phyloP scores from a whole-genome alignment of 2,888 invertebrate species.

The Drosophila aldrichi region DNA sequence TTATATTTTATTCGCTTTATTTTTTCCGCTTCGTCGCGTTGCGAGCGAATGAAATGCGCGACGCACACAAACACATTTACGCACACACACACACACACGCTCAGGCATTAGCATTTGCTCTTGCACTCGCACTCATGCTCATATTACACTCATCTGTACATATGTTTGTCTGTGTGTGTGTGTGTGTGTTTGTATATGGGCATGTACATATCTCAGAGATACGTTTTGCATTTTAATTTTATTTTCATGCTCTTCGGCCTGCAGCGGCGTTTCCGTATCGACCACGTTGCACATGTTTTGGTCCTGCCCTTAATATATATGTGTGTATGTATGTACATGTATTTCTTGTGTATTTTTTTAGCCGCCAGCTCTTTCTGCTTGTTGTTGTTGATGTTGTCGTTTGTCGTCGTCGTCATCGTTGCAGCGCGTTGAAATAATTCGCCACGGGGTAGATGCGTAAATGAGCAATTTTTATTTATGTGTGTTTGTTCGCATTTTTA shows the following conservation, averaged over 20 bases:
- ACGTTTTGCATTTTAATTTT: constrained; percentile 78
- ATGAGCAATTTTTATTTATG: constrained; percentile 76
- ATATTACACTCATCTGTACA: constrained; percentile 20
- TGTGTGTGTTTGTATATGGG: constrained; percentile 8
- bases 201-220: constrained; percentile 64
- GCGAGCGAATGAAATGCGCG: constrained; percentile 78
- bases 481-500: constrained; percentile 39
- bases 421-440: constrained; percentile 71
- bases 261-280: constrained; percentile 56
- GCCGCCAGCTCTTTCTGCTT: constrained; percentile 28
- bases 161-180: constrained; percentile 2
- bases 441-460: constrained; percentile 76
- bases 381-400: not conserved
- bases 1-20: constrained; percentile 78
- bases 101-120: constrained; percentile 10
- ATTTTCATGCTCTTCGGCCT: constrained; percentile 70
- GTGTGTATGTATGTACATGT: not conserved
- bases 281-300: constrained; percentile 62
- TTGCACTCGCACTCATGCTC: constrained; percentile 36
- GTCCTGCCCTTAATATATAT: constrained; percentile 58
- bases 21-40: constrained; percentile 79
- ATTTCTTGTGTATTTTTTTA: constrained; percentile 21
- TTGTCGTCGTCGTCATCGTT: constrained; percentile 33
- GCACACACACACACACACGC: not conserved
- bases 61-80: constrained; percentile 35